Percentiles rank a stretch among this genome's conserved stretches.
Evolutionary conservation across 2,888 invertebrate species (phyloP).

Genomic region (Coronaproctus castanopsis): DNA sequence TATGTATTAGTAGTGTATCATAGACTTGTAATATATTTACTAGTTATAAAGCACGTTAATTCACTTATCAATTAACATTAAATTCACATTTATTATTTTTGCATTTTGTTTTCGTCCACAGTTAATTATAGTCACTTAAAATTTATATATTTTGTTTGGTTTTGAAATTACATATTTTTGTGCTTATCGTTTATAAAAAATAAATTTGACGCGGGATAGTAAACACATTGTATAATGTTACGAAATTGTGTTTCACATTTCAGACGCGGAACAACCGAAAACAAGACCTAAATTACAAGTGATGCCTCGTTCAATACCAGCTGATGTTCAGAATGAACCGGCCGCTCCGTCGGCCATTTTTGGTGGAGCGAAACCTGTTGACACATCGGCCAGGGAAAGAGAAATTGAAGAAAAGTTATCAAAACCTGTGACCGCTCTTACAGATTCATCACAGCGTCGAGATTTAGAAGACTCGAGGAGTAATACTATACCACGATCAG

Average conservation of each 20-base stretch:
- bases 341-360: slow-evolving; percentile 55
- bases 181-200: no score
- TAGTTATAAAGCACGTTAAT: no score
- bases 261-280: slow-evolving; percentile 32
- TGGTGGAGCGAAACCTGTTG: slow-evolving; percentile 87
- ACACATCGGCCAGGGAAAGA: slow-evolving; percentile 71
- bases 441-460: background rate
- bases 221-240: no score
- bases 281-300: slow-evolving; percentile 61
- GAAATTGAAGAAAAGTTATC: slow-evolving; percentile 65
- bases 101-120: no score
- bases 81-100: background rate
- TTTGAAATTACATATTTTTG: no score
- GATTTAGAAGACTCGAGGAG: background rate
- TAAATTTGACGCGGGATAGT: no score
- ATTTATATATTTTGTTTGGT: no score
- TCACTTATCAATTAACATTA: background rate
- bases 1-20: no score
- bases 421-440: slow-evolving; percentile 1
- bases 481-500: background rate
- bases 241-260: no score
- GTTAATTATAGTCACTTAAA: no score
- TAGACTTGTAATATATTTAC: no score
- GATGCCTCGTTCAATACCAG: slow-evolving; percentile 42
- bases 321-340: slow-evolving; percentile 7